phyloP scores from a whole-genome alignment of 37 sponge, comb jelly and placozoan species.

The Halisarca cf. caerulea region DNA sequence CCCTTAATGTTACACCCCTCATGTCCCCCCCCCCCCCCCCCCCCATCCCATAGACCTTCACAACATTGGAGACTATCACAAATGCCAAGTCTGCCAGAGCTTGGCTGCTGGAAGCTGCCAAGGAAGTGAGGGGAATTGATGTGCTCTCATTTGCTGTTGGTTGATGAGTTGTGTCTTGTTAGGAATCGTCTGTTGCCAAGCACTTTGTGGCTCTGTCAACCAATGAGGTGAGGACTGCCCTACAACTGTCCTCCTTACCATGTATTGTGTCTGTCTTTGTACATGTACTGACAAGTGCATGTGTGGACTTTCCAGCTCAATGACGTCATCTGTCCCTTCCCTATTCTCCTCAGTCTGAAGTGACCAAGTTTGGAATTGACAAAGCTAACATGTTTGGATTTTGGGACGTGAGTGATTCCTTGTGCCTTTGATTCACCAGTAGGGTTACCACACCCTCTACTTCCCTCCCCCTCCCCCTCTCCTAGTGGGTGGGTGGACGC shows the following conservation, averaged over 20 bases:
- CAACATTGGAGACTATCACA: slow-evolving; percentile 97
- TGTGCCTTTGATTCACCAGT: too few relatives aligned
- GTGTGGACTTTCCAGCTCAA: too few relatives aligned
- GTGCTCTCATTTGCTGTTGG: neutral
- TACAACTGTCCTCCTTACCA: too few relatives aligned
- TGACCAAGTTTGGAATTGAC: slow-evolving; percentile 95
- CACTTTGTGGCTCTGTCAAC: slow-evolving; percentile 99
- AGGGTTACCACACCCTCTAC: too few relatives aligned
- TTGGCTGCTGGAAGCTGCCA: slow-evolving; percentile 89
- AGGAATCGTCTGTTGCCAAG: slow-evolving; percentile 91
- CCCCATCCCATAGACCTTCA: slow-evolving; percentile 82
- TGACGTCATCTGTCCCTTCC: too few relatives aligned
- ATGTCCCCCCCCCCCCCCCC: neutral
- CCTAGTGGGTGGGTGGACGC: slow-evolving; percentile 99
- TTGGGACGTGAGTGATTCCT: slow-evolving; percentile 80
- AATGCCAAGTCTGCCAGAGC: slow-evolving; percentile 94
- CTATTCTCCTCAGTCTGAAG: slow-evolving; percentile 66
- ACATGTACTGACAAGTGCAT: neutral
- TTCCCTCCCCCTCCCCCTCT: neutral
- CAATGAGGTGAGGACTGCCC: slow-evolving; percentile 88
- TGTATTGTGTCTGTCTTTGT: too few relatives aligned
- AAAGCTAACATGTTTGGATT: slow-evolving; percentile 96
- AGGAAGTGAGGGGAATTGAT: slow-evolving; percentile 65
- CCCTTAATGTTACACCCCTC: neutral
- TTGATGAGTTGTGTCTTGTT: neutral